phyloP scores from a whole-genome alignment of 2,888 invertebrate species.

The Leptopterna dolabrata region DNA sequence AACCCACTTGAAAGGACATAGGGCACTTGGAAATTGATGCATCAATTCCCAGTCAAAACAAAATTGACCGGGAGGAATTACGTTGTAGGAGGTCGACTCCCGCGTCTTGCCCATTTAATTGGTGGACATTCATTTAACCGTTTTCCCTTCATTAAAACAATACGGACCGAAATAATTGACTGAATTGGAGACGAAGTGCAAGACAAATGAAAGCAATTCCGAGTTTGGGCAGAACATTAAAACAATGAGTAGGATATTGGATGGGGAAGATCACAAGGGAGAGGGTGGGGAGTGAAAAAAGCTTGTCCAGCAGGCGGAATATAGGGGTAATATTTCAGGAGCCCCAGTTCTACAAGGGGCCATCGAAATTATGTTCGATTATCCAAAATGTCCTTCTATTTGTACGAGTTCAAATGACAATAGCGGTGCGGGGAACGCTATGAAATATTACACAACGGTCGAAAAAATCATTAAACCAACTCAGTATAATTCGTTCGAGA shows the following conservation, averaged over 20 bases:
- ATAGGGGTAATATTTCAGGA: background rate
- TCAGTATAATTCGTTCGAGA: too few relatives aligned
- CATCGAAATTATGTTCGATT: background rate
- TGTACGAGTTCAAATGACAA: too few relatives aligned
- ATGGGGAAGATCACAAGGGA: background rate
- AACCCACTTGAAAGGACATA: conserved; percentile 5
- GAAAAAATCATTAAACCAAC: too few relatives aligned
- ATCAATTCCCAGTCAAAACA: conserved; percentile 53
- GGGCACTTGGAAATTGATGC: conserved; percentile 44
- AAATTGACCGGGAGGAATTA: conserved; percentile 30
- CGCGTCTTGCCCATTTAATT: background rate
- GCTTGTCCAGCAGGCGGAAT: background rate
- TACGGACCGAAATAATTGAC: conserved; percentile 50
- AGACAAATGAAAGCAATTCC: conserved; percentile 52
- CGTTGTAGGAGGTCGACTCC: background rate
- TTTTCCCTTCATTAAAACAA: conserved; percentile 51
- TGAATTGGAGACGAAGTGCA: conserved; percentile 36
- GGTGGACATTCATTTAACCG: conserved; percentile 45
- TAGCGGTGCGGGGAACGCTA: too few relatives aligned
- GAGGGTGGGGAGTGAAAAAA: background rate
- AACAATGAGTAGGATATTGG: conserved; percentile 13
- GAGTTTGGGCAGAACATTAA: conserved; percentile 1
- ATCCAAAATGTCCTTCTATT: background rate
- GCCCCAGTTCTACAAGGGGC: background rate
- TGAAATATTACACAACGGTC: too few relatives aligned